Conservation (phyloP, 2,113 vertebrate genomes). For the Panthera tigris region DNA sequence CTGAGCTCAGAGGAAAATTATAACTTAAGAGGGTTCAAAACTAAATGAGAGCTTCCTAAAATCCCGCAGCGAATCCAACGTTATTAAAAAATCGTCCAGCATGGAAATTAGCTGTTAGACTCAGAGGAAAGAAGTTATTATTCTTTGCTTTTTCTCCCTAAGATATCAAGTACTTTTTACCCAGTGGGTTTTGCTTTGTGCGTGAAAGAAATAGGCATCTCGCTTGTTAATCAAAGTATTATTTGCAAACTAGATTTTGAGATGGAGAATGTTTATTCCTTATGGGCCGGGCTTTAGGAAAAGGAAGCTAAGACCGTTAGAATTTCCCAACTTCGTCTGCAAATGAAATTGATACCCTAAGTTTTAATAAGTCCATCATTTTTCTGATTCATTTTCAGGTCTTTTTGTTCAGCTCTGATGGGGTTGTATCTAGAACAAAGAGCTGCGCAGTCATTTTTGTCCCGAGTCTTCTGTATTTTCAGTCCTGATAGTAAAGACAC, state of each 20-base stretch:
- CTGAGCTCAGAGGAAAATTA: constrained; percentile 48
- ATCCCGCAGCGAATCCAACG: background rate
- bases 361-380: background rate
- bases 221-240: background rate
- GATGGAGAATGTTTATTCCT: background rate
- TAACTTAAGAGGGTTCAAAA: constrained; percentile 59
- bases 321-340: background rate
- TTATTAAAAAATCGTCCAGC: constrained; percentile 52
- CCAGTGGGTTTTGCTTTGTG: background rate
- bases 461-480: background rate
- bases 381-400: background rate
- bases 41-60: constrained; percentile 59
- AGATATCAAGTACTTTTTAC: background rate
- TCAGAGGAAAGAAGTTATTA: constrained; percentile 53
- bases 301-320: background rate
- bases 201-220: background rate
- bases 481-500: background rate
- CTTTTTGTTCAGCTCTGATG: background rate
- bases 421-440: background rate
- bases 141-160: background rate
- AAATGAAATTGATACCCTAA: background rate
- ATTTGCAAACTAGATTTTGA: background rate
- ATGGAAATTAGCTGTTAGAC: constrained; percentile 48
- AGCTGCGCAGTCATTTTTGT: background rate
- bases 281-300: background rate